These are phyloP conservation scores for Pristionchus entomophagus DNA, from an alignment of 2,888 invertebrate species.

Conservation along the genomic window DNA sequence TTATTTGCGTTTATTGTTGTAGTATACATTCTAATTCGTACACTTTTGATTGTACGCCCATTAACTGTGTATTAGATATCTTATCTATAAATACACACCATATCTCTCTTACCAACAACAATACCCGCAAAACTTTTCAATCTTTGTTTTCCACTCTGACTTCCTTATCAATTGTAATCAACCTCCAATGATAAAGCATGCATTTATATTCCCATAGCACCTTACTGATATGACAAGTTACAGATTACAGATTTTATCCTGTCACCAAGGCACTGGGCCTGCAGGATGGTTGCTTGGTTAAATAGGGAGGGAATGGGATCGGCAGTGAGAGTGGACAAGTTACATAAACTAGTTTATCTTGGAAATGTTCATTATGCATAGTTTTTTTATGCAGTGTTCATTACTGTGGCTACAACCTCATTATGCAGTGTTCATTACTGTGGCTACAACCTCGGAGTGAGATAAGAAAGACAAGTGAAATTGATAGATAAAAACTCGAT, in stretches of 20 bases:
- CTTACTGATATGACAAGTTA: too few species aligned
- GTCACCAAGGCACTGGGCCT: too few species aligned
- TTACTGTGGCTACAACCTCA: neutral
- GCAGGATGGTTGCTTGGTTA: too few species aligned
- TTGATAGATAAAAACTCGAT: neutral
- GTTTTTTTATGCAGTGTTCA: neutral
- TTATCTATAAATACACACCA: constrained; percentile 27
- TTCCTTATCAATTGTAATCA: neutral
- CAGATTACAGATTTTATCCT: too few species aligned
- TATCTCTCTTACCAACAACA: too few species aligned
- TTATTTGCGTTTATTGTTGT: constrained; percentile 33
- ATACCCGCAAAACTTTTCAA: constrained; percentile 10
- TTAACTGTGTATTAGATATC: constrained; percentile 38
- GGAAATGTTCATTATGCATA: too few species aligned
- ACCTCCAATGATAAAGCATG: neutral
- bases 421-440: neutral
- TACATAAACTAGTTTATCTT: too few species aligned
- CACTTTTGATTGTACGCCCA: constrained; percentile 36
- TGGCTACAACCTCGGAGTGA: constrained; percentile 16
- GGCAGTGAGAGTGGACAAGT: too few species aligned
- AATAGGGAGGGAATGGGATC: too few species aligned
- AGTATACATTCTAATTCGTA: constrained; percentile 36
- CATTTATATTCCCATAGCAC: neutral
- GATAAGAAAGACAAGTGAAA: constrained; percentile 23
- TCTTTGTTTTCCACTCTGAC: neutral